Evolutionary conservation across 2,797 vertebrate species (phyloP), one percentile per base, ranked within the genome.

Genomic region (Adrianichthys oophorus): DNA sequence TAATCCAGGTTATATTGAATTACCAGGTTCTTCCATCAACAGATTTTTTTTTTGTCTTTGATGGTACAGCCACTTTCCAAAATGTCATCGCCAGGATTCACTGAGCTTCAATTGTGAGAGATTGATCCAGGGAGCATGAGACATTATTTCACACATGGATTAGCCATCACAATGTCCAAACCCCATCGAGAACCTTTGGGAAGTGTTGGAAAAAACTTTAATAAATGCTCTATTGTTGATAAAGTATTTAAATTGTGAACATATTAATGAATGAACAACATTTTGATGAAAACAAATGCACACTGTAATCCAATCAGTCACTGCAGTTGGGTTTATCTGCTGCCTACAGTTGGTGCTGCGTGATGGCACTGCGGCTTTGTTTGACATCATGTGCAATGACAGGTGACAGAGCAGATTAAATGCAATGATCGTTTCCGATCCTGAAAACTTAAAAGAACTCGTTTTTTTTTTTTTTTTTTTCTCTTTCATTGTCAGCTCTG

Each of bases 401-500:
- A 47, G 42, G 47, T 68, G 65, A 60, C 53, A 55, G 32, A 52
- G 47, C 51, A 43, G 51, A 71, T 65, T 52, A 78, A 72, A 74
- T 14, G 48, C n/a, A 7, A 1, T 42, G 21, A 47, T 58, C 48
- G 60, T 70, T 63, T 17, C 42, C n/a, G 47, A 50, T 10, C 42
- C 49, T 1, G 13, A 62, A 57, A 57, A 59, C 40, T 48, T 26
- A 50, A 0, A 2, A 17, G 14, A 3, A 43, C 47, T 60, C 10
- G 24, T 60, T 64, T 70, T 53, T 44, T 66, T 43, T 47, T 8
- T 48, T 42, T 21, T 66, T 57, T 37, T 52, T 52, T 48, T 54
- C 10, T 46, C 21, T 18, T 42, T 37, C 15, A 2, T 57, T 62
- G 40, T 53, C 43, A 18, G 41, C 19, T 58, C 70, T 46, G 46